A percentile compares a stretch with the other conserved stretches of the same genome.
These are phyloP conservation scores for Taphrorychus bicolor DNA, from an alignment of 2,888 invertebrate genomes.

Conservation along the genomic window DNA sequence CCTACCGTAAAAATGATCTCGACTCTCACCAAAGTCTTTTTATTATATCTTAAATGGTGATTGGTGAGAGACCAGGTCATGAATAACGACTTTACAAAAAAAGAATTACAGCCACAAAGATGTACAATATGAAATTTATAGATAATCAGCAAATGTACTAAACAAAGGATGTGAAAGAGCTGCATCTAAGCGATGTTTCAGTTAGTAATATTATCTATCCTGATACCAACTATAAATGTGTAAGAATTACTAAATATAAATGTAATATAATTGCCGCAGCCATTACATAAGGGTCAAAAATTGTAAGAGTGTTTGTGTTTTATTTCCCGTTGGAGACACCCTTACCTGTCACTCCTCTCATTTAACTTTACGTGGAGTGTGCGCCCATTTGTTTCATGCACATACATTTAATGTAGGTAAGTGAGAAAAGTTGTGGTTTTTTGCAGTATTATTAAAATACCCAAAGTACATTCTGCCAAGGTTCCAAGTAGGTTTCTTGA, in stretches of 20 bases:
- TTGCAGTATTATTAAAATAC: too few relatives aligned
- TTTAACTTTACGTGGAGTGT: too few relatives aligned
- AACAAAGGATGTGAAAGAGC: conserved; percentile 32
- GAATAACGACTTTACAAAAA: conserved; percentile 44
- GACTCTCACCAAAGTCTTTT: too few relatives aligned
- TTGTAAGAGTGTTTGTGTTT: conserved; percentile 40
- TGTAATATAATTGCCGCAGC: conserved; percentile 63
- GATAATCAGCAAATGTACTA: conserved; percentile 44
- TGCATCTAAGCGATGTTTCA: conserved; percentile 52
- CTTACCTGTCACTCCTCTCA: too few relatives aligned
- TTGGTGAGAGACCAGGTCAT: too few relatives aligned
- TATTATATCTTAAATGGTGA: too few relatives aligned
- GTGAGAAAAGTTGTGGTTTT: too few relatives aligned
- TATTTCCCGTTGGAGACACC: conserved; percentile 32
- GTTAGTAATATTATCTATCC: conserved; percentile 56
- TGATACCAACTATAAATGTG: conserved; percentile 57
- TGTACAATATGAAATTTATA: conserved; percentile 36
- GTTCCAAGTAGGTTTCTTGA: too few relatives aligned
- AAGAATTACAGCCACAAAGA: conserved; percentile 19
- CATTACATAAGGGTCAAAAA: conserved; percentile 59
- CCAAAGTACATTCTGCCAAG: too few relatives aligned
- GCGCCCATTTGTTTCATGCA: too few relatives aligned
- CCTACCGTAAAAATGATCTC: conserved; percentile 15
- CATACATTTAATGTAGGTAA: too few relatives aligned
- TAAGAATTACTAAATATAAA: conserved; percentile 60